Conservation (phyloP, 2,888 invertebrate genomes). For the Tiliacea aurago region DNA sequence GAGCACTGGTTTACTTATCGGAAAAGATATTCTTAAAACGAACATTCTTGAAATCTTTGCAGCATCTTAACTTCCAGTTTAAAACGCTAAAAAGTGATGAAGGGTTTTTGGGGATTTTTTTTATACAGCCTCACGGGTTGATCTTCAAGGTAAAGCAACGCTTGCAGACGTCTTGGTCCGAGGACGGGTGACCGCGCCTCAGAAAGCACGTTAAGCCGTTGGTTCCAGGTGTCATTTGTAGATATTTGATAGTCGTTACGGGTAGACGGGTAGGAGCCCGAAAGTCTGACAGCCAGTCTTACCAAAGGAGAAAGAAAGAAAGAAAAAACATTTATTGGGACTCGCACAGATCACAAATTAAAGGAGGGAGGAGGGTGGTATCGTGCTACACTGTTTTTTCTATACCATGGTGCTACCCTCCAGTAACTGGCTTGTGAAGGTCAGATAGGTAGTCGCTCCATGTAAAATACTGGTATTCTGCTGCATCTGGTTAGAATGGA, state of each 20-base stretch:
- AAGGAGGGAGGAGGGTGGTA: too few species aligned
- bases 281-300: background rate
- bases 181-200: background rate
- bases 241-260: too few species aligned
- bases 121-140: too few species aligned
- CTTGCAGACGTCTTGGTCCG: background rate
- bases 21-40: background rate
- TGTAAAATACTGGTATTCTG: background rate
- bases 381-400: too few species aligned
- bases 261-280: too few species aligned
- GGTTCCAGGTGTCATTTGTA: too few species aligned
- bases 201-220: background rate
- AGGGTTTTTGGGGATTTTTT: background rate
- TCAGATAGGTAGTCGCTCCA: background rate
- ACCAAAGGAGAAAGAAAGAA: too few species aligned
- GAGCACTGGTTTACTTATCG: background rate
- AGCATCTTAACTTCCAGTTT: background rate
- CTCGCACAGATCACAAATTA: too few species aligned
- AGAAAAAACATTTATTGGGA: too few species aligned
- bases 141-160: too few species aligned
- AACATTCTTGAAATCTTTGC: background rate
- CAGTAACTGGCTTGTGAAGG: background rate
- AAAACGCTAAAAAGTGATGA: background rate
- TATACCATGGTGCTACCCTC: too few species aligned
- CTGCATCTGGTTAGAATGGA: background rate